A percentile compares a stretch with the other conserved stretches of the same genome.
phyloP scores from a whole-genome alignment of 2,797 vertebrate genomes.

The Enteromius viviparus region DNA sequence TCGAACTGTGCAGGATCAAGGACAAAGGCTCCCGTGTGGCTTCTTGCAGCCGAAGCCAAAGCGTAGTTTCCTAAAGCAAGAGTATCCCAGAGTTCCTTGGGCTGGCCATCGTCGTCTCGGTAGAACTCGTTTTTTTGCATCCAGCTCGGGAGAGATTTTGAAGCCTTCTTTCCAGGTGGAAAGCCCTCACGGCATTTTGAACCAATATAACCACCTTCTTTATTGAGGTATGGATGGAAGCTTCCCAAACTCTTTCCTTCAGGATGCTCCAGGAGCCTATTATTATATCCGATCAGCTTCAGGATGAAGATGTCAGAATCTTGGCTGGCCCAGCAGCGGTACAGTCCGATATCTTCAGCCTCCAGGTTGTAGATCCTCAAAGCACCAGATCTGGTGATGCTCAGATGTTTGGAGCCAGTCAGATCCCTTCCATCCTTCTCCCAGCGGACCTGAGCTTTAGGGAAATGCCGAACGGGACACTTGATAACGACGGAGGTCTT shows the following conservation, averaged over 20 bases:
- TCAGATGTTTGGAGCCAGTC: constrained; percentile 77
- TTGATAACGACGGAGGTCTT: constrained; percentile 88
- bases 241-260: constrained; percentile 56
- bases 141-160: constrained; percentile 76
- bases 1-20: constrained; percentile 79
- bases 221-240: constrained; percentile 34
- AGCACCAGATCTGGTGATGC: constrained; percentile 84
- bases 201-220: constrained; percentile 34
- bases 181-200: constrained; percentile 44
- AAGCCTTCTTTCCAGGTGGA: constrained; percentile 25
- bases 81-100: constrained; percentile 65
- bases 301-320: constrained; percentile 81
- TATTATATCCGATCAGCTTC: constrained; percentile 84
- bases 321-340: constrained; percentile 82
- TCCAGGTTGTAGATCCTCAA: constrained; percentile 84
- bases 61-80: constrained; percentile 66
- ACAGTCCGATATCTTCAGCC: constrained; percentile 78
- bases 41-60: constrained; percentile 61
- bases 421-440: constrained; percentile 83
- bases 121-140: constrained; percentile 76
- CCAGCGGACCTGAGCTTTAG: constrained; percentile 84
- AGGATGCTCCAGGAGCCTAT: constrained; percentile 75
- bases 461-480: constrained; percentile 85
- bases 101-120: constrained; percentile 67
- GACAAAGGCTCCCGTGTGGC: constrained; percentile 72